Conservation (phyloP, 2,797 vertebrate species). For the Chrysolophus pictus region DNA sequence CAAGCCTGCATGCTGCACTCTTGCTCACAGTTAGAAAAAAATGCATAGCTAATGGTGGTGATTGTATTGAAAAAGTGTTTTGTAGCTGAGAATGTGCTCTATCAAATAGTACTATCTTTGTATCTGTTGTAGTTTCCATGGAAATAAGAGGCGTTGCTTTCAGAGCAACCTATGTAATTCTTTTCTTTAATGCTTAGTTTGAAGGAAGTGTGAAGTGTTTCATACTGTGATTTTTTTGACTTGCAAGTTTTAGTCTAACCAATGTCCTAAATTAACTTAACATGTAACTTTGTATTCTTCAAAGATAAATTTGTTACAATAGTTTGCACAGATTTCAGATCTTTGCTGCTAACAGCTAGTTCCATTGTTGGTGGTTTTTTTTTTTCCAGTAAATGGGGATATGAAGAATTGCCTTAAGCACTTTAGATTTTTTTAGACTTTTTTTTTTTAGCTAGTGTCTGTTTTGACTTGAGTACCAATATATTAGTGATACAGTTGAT, state of each 20-base stretch:
- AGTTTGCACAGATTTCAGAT: slow-evolving; percentile 52
- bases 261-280: neutral
- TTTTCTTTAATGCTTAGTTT: neutral
- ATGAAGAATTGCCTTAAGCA: slow-evolving; percentile 79
- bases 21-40: neutral
- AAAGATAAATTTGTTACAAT: slow-evolving; percentile 28
- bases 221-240: slow-evolving; percentile 20
- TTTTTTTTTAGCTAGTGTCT: neutral
- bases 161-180: neutral
- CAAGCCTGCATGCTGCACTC: neutral
- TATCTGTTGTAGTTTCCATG: neutral
- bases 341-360: slow-evolving; percentile 72
- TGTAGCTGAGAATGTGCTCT: neutral
- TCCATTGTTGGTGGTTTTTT: neutral
- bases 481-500: neutral
- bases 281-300: neutral
- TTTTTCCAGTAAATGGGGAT: slow-evolving; percentile 61
- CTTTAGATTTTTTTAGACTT: slow-evolving; percentile 68
- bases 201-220: neutral
- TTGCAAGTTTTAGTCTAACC: slow-evolving; percentile 6
- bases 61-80: neutral
- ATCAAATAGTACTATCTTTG: neutral
- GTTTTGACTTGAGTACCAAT: slow-evolving; percentile 38
- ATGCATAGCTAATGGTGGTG: neutral
- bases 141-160: neutral